Percentiles rank a stretch among this genome's conserved stretches.
phyloP scores from a whole-genome alignment of 2,113 vertebrate genomes.

The Misgurnus mizolepis region DNA sequence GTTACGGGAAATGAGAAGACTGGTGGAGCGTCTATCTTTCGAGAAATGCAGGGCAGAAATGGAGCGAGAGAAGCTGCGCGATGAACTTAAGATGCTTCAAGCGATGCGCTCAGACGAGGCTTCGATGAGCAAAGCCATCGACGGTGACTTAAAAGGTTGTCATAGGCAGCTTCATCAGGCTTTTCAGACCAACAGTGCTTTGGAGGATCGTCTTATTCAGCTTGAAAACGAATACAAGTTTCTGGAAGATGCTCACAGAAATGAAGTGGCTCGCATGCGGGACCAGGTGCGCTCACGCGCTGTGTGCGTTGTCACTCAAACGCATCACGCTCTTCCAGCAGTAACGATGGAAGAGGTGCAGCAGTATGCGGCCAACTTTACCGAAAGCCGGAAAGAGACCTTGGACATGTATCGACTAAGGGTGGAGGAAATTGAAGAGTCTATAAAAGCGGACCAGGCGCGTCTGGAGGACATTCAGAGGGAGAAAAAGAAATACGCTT shows the following conservation, averaged over 20 bases:
- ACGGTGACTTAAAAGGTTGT: conserved; percentile 71
- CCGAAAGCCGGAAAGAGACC: conserved; percentile 80
- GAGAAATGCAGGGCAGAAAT: conserved; percentile 79
- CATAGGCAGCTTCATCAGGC: conserved; percentile 71
- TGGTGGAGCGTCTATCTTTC: conserved; percentile 75
- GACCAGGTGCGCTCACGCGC: conserved; percentile 67
- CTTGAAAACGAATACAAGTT: conserved; percentile 75
- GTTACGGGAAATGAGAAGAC: conserved; percentile 74
- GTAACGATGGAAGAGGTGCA: conserved; percentile 78
- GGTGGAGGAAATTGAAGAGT: conserved; percentile 80
- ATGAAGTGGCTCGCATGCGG: conserved; percentile 70
- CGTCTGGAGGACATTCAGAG: conserved; percentile 76
- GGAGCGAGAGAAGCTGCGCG: conserved; percentile 76
- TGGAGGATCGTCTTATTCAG: conserved; percentile 79
- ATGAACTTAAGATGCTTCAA: conserved; percentile 73
- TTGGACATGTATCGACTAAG: conserved; percentile 82
- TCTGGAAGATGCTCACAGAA: conserved; percentile 76
- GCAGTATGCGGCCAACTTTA: conserved; percentile 75
- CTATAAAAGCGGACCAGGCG: conserved; percentile 73
- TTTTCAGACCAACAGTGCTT: conserved; percentile 68
- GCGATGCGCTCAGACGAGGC: conserved; percentile 70
- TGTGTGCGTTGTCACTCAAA: conserved; percentile 64
- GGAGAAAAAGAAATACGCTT: conserved; percentile 75
- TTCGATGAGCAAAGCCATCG: conserved; percentile 68
- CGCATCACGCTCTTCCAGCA: conserved; percentile 61